Evolutionary conservation across 2,113 vertebrate genomes (phyloP), one percentile per base, ranked within the genome.

Genomic region (Cebus imitator): DNA sequence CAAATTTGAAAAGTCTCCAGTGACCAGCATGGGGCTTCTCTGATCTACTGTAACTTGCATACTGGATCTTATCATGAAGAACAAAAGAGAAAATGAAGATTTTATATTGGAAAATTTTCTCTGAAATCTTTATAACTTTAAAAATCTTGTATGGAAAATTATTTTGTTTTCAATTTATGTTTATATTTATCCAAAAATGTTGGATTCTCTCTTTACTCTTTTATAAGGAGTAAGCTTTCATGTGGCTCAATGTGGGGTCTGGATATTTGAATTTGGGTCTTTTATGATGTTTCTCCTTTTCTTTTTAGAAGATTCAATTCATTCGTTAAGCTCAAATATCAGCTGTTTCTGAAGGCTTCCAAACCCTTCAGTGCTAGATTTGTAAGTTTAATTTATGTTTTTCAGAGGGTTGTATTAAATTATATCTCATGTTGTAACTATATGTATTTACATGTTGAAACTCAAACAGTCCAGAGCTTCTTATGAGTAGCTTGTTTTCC

Each of bases 161-260:
- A 1, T 78, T 93, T 97, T 97, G 68, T 94, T 97, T 94, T 96
- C 30, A 87, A 96, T 48, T 79, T 91, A 23, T 90, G 70, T 52
- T 87, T 83, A 45, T 80, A 76, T 79, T 94, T 94, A 93, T 79
- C 30, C 40, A 78, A 37, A 86, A 85, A 83, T 76, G 52, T 50
- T 92, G 17, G 27, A 50, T 73, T 78, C 37, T 91, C 16, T 83
- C n/a, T 93, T 86, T 72, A 91, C 55, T 91, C 17, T 87, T n/a
- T 93, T 90, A 90, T 32, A 94, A 68, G n/a, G 35, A 88, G 23
- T 80, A 89, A 94, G 57, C 70, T 94, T 97, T 90, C 52, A 87
- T 72, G 84, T 30, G 10, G 30, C 86, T 95, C 82, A 91, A 57
- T 86, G 14, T 48, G 43, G 72, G 6, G 68, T 84, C 79, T 92